phyloP scores from a whole-genome alignment of 92 coral and sea anemone species.

The Zoanthus sociatus region DNA sequence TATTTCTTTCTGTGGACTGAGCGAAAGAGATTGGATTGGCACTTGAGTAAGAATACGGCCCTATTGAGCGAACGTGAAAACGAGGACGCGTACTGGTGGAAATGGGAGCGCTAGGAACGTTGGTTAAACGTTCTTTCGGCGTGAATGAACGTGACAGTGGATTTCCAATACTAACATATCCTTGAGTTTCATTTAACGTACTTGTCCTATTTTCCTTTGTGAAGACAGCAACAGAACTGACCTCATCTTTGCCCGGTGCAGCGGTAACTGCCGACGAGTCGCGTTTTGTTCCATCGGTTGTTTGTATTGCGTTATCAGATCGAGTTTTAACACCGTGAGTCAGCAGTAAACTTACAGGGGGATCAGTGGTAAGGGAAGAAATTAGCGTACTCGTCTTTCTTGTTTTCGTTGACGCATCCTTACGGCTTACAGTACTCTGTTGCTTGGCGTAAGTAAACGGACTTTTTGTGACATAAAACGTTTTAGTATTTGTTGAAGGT shows the following conservation, averaged over 20 bases:
- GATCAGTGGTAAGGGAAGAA: not conserved
- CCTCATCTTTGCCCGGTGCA: slow-evolving; percentile 44
- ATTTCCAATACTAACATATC: slow-evolving; percentile 42
- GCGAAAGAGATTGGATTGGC: not conserved
- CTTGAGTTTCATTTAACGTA: slow-evolving; percentile 42
- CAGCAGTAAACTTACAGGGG: not conserved
- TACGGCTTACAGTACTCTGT: not conserved
- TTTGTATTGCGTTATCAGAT: slow-evolving; percentile 24
- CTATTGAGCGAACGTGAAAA: not conserved
- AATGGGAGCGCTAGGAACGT: not conserved
- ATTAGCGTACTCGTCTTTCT: not conserved
- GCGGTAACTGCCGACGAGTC: slow-evolving; percentile 36
- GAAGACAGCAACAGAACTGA: slow-evolving; percentile 34
- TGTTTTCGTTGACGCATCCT: not conserved
- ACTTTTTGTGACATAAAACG: not conserved
- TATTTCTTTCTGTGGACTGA: not conserved
- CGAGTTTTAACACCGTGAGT: slow-evolving; percentile 9
- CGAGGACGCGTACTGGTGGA: not conserved
- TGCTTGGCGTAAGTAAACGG: not conserved
- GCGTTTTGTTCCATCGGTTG: slow-evolving; percentile 33
- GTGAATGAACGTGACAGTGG: slow-evolving; percentile 13
- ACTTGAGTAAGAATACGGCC: not conserved
- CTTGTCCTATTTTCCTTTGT: slow-evolving; percentile 38
- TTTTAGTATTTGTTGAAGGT: not conserved
- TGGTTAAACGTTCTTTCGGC: not conserved